Evolutionary conservation across 2,113 vertebrate species (phyloP).

Genomic region (Neolamprologus variostigma): DNA sequence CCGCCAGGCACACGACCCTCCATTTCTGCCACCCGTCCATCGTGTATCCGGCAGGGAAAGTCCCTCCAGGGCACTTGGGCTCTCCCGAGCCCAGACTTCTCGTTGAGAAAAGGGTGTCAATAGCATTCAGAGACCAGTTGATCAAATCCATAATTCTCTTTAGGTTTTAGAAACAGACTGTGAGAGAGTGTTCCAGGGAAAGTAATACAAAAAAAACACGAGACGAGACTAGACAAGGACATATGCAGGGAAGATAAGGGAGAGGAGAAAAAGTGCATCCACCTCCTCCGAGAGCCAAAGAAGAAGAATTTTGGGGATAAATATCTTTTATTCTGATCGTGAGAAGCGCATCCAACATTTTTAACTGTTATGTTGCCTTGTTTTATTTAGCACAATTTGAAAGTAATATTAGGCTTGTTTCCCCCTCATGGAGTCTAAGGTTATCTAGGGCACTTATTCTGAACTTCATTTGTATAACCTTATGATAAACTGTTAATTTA

Average conservation of each 20-base stretch:
- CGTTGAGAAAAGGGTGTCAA: no score
- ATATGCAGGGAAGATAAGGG: no score
- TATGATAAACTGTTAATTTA: background rate
- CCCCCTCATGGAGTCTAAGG: background rate
- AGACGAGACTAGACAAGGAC: fast-evolving
- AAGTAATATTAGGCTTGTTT: background rate
- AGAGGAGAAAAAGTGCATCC: fast-evolving
- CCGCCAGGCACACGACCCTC: fast-evolving
- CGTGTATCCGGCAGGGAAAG: no score
- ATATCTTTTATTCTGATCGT: background rate
- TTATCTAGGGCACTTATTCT: background rate
- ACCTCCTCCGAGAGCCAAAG: no score
- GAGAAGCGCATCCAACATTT: background rate
- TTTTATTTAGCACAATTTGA: background rate
- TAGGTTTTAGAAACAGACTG: no score
- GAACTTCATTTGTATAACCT: background rate
- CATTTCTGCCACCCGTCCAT: no score
- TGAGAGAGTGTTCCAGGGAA: no score
- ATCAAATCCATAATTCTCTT: no score
- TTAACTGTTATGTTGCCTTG: background rate
- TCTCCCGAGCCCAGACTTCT: no score
- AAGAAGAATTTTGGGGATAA: background rate
- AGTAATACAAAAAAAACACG: no score
- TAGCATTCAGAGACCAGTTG: no score
- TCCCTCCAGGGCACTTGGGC: no score